Evolutionary conservation across 2,888 invertebrate species (phyloP).

Genomic region (Synanthedon myopaeformis): DNA sequence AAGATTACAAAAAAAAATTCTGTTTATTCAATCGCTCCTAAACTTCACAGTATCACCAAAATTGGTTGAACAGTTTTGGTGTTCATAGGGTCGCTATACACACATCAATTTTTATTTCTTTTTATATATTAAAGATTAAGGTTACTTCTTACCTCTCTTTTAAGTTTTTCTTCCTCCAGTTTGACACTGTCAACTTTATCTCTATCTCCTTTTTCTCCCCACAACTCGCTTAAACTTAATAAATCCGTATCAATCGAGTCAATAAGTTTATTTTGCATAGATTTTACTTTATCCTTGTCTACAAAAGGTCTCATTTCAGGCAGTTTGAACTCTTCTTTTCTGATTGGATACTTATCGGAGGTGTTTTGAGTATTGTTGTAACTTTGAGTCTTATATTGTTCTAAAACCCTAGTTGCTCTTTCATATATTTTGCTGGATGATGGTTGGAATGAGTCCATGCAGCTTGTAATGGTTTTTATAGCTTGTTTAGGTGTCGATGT

Average conservation of each 20-base stretch:
- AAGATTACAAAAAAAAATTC: too few relatives aligned
- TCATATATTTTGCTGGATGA: conserved; percentile 58
- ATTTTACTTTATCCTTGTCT: conserved; percentile 22
- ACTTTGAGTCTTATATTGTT: conserved; percentile 51
- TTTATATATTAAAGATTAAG: neutral
- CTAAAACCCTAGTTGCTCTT: conserved; percentile 50
- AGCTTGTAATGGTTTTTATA: conserved; percentile 17
- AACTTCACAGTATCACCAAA: too few relatives aligned
- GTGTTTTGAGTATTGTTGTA: conserved; percentile 29
- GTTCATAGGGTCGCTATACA: neutral
- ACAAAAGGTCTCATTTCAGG: conserved; percentile 51
- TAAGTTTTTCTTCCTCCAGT: conserved; percentile 81
- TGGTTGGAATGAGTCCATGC: conserved; percentile 40
- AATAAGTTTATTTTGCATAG: conserved; percentile 32
- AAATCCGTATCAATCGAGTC: conserved; percentile 58
- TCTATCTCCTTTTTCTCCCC: conserved; percentile 64
- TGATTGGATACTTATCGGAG: conserved; percentile 26
- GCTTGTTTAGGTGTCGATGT: conserved; percentile 54
- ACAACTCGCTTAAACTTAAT: conserved; percentile 74
- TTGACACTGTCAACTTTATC: conserved; percentile 50
- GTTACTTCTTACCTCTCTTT: conserved; percentile 74
- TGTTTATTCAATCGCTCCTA: too few relatives aligned
- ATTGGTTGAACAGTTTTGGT: too few relatives aligned
- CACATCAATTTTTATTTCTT: neutral
- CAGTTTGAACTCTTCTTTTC: conserved; percentile 50